Evolutionary conservation across 30 jellyfish, hydroid and myxozoan species (phyloP).

Genomic region (Nemopilema nomurai): DNA sequence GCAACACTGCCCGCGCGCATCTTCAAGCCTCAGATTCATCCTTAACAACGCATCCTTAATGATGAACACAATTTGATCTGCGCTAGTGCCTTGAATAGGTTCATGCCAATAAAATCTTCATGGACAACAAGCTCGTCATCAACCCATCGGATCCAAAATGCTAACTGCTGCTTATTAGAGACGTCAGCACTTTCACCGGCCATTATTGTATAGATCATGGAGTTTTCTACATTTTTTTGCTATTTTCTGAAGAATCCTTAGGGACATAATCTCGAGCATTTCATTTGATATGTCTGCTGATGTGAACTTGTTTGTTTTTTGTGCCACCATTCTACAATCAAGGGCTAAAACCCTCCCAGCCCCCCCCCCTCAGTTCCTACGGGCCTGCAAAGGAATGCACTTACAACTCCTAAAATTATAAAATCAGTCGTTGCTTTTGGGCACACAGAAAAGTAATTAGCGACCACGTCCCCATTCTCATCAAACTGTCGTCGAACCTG

Average conservation of each 20-base stretch:
- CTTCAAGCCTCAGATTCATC: too few relatives aligned
- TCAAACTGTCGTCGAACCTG: too few relatives aligned
- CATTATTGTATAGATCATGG: conserved; percentile 42
- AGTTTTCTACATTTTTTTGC: conserved; percentile 47
- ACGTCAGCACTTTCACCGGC: conserved; percentile 73
- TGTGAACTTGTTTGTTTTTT: too few relatives aligned
- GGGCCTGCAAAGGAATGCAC: too few relatives aligned
- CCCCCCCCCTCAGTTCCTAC: too few relatives aligned
- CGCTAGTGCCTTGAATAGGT: conserved; percentile 44
- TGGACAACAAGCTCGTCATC: conserved; percentile 58
- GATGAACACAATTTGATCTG: conserved; percentile 67
- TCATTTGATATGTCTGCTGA: conserved; percentile 65
- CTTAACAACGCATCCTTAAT: conserved; percentile 39
- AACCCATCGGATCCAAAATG: too few relatives aligned
- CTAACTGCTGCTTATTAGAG: conserved; percentile 66
- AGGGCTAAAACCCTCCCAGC: too few relatives aligned
- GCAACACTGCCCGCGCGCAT: conserved; percentile 68
- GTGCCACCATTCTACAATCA: too few relatives aligned
- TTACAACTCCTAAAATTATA: too few relatives aligned
- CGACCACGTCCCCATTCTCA: too few relatives aligned
- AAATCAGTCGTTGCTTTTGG: too few relatives aligned
- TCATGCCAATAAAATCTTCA: conserved; percentile 59
- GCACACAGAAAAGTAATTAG: too few relatives aligned
- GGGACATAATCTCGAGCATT: conserved; percentile 70
- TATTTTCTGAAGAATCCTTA: conserved; percentile 21